Evolutionary conservation across 1,140 invertebrate genomes (phyloP).

Genomic region (Dicyema japonicum): DNA sequence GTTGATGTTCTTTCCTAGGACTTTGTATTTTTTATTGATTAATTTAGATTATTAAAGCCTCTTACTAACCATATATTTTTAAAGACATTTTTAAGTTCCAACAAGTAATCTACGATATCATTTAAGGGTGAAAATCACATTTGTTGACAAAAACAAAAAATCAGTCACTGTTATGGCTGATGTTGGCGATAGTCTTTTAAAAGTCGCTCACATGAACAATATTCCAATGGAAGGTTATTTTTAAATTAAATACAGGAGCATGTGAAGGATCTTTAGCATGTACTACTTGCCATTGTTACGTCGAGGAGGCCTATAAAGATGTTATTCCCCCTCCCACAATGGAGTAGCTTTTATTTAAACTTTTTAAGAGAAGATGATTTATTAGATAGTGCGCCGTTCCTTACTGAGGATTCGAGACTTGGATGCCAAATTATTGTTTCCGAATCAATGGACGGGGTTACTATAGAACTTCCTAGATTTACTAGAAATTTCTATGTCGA

Average conservation of each 20-base stretch:
- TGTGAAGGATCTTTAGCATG: constrained; percentile 89
- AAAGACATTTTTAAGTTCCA: no score
- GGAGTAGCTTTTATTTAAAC: constrained; percentile 13
- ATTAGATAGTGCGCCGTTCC: constrained; percentile 69
- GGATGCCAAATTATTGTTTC: constrained; percentile 74
- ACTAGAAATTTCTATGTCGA: constrained; percentile 95
- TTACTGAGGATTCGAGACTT: constrained; percentile 70
- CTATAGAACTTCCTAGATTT: constrained; percentile 45
- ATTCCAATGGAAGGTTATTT: constrained; percentile 58
- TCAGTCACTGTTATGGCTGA: constrained; percentile 67
- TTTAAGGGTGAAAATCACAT: no score
- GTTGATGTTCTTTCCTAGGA: no score
- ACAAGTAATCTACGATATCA: no score
- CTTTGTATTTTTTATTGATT: no score
- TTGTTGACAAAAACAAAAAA: no score
- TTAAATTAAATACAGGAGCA: constrained; percentile 28
- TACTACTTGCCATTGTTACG: constrained; percentile 87
- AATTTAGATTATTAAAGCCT: no score
- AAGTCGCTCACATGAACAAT: constrained; percentile 51
- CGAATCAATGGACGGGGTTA: constrained; percentile 62
- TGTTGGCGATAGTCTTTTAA: constrained; percentile 71
- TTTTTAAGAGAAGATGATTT: constrained; percentile 54
- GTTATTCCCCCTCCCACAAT: constrained; percentile 43
- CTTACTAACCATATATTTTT: no score
- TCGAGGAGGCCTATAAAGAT: constrained; percentile 34